Evolutionary conservation across 2,113 vertebrate species (phyloP), one percentile per base, ranked within the genome.

Genomic region (Sisor rabdophorus): DNA sequence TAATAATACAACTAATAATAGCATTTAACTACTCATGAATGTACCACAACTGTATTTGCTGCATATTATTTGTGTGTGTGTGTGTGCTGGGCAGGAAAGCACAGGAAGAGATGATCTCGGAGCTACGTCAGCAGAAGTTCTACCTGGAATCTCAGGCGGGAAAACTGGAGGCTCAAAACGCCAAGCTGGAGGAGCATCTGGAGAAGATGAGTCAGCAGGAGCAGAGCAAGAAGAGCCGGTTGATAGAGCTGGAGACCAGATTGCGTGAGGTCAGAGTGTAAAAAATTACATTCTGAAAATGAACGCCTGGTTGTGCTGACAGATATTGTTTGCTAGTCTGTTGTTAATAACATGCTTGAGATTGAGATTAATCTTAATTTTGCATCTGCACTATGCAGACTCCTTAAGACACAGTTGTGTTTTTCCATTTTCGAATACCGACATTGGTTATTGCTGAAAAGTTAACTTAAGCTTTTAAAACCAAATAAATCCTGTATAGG

Each of bases 61-160:
- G 24, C 22, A 15, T 17, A 26, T n/a, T 76, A 22, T 75, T 74
- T 71, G 76, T 81, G 60, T 81, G 20, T 26, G 61, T 36, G 32
- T 44, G 60, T 81, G 17, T 26, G 61, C 26, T 52, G 48, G 59
- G 56, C 78, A 99, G 97, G 96, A 98, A 98, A 95, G 96, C 97
- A 77, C 97, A 99, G 84, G 97, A 99, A 84, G 97, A 99, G 87
- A 99, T 98, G 97, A 98, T 98, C 85, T 98, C 96, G 69, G 97
- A 99, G 86, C 94, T 99, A 76, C 92, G 97, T 71, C 96, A 99
- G 85, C 96, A 99, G 89, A 99, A 99, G 87, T 98, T 99, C 89
- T 99, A 99, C 86, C 88, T 99, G 90, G 97, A 99, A 89, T 97
- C 97, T 0, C 97, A 99, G 85, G 96, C 95, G 28, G 97, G 97